Evolutionary conservation across 2,797 vertebrate genomes (phyloP).

Genomic region (Sebastes itinus): DNA sequence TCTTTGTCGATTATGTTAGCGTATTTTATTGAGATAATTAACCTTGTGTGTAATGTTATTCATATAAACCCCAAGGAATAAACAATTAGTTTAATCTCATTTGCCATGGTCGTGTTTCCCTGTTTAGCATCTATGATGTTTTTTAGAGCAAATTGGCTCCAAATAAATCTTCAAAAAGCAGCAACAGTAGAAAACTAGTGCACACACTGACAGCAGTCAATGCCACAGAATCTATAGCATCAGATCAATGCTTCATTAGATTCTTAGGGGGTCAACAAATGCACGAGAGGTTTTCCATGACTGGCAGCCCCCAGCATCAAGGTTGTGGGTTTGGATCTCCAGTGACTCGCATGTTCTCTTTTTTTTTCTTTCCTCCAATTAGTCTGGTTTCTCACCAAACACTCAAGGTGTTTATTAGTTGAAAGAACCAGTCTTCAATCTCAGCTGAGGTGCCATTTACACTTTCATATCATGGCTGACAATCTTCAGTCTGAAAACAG

Average conservation of each 20-base stretch:
- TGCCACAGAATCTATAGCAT: conserved; percentile 10
- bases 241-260: neutral
- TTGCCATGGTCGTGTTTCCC: conserved; percentile 26
- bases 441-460: neutral
- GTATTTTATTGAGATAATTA: conserved; percentile 68
- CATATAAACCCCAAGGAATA: conserved; percentile 56
- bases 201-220: neutral
- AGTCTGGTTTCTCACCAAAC: no score
- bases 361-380: neutral
- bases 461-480: neutral
- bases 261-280: neutral
- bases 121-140: conserved; percentile 33
- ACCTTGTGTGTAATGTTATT: conserved; percentile 66
- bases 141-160: conserved; percentile 20
- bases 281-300: neutral
- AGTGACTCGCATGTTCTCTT: neutral
- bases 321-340: neutral
- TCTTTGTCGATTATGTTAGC: conserved; percentile 58
- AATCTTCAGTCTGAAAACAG: neutral
- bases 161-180: conserved; percentile 26
- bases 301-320: neutral
- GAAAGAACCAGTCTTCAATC: neutral
- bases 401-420: no score
- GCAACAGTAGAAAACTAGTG: neutral
- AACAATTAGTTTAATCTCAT: conserved; percentile 67